Base-by-base conservation (phyloP, 2,113 vertebrate genomes). In the Poeciliopsis occidentalis region DNA sequence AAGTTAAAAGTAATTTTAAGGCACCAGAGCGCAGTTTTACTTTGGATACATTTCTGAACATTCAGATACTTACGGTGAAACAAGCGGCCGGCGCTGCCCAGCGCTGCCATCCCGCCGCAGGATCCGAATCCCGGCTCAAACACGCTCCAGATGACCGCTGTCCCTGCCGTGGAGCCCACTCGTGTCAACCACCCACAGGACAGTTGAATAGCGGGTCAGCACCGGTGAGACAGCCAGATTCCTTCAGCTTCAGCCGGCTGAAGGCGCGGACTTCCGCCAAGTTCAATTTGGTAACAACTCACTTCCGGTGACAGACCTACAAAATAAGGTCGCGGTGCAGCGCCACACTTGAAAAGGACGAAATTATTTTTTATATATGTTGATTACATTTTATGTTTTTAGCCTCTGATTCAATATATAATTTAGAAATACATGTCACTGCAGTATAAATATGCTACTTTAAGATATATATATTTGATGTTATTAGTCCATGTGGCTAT, bases 31-130 rank as follows among this genome's bases (percentile, higher is more conserved):
- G 3, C 27, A 12, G 60, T 30, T 66, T 29, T 0, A 13, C 37
- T 4, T 0, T 8, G 61, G 76, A 75, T 85, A 66, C 22, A 69
- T 51, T 57, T n/a, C 78, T 47, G 66, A n/a, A 65, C 34, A 69
- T 17, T 27, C 27, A 34, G 47, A 94, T 39, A 94, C 94, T 94
- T 81, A 95, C 94, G 68, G 60, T 87, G 84, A 8, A 91, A 27
- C 41, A 94, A 41, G 71, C 94, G 92, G 44, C 85, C 79, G 39
- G 87, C 82, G 64, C 88, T 90, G 61, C 91, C 92, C 47, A 93
- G 69, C 10, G 81, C 85, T n/a, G 92, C 82, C 93, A 94, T 94
- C 71, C 68, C 85, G 51, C n/a, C 75, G 8, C 27, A 0, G 11
- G 30, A 75, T 34, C 27, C 60, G 12, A 31, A 54, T 47, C 22